A percentile compares a stretch with the other conserved stretches of the same genome.
These are phyloP conservation scores for Cydia pomonella DNA, from an alignment of 1,140 invertebrate species.

Conservation along the genomic window DNA sequence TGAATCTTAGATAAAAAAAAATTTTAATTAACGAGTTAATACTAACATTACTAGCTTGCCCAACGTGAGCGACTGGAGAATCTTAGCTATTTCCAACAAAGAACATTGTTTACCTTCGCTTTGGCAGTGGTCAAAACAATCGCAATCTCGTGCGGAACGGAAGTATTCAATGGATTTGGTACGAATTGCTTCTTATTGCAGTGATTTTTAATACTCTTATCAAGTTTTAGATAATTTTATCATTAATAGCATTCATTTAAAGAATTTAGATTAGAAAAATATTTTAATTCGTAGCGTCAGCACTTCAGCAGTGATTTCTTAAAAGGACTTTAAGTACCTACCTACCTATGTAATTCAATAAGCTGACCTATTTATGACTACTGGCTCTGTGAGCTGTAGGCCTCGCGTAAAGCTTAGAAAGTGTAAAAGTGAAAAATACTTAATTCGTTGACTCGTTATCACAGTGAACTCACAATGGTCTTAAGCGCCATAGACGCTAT, in stretches of 20 bases:
- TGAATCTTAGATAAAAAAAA: constrained; percentile 1
- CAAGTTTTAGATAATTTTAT: background rate
- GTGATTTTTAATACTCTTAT: constrained; percentile 1
- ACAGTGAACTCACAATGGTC: too few relatives aligned
- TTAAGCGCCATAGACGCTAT: too few relatives aligned
- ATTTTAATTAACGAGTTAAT: background rate
- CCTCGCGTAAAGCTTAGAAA: too few relatives aligned
- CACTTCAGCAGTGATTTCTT: background rate
- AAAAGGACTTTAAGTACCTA: too few relatives aligned
- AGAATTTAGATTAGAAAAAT: constrained; percentile 2
- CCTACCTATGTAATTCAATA: background rate
- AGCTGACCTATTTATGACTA: background rate
- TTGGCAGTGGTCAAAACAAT: constrained; percentile 2
- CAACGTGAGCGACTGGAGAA: background rate
- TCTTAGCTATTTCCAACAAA: constrained; percentile 13
- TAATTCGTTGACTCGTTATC: too few relatives aligned
- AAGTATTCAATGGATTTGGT: background rate
- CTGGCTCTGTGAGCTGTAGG: too few relatives aligned
- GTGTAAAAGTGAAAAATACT: too few relatives aligned
- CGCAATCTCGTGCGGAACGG: background rate
- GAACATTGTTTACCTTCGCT: background rate
- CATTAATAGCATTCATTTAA: background rate
- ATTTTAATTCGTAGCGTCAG: background rate
- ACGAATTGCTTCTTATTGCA: constrained; percentile 1
- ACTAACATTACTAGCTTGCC: background rate